Conservation (phyloP, 2,888 invertebrate species). For the Lycaena phlaeas region DNA sequence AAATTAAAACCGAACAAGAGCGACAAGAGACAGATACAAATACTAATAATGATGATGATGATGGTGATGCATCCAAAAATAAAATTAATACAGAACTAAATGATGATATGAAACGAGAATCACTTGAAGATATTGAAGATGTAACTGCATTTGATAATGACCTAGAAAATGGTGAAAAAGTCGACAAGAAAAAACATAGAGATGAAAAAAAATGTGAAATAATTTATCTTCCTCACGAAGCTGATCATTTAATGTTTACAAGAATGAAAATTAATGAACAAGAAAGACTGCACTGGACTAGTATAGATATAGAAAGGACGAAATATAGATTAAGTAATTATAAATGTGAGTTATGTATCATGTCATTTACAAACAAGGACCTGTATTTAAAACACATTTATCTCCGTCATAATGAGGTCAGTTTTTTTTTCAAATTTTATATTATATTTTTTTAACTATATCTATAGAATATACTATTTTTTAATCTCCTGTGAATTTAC, state of each 20-base stretch:
- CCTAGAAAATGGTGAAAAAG: constrained; percentile 15
- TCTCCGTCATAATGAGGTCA: constrained; percentile 32
- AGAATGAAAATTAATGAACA: constrained; percentile 28
- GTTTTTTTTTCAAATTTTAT: no score
- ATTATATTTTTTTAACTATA: no score
- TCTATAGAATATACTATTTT: no score
- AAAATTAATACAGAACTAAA: not conserved
- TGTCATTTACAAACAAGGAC: constrained; percentile 24
- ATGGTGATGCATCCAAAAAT: not conserved
- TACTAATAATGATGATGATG: not conserved
- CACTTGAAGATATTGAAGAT: constrained; percentile 17
- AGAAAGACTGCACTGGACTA: constrained; percentile 26
- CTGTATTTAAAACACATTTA: constrained; percentile 29
- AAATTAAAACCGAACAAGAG: no score
- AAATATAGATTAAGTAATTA: constrained; percentile 21
- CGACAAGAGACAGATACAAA: no score
- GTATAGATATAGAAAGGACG: constrained; percentile 17
- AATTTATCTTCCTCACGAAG: constrained; percentile 8
- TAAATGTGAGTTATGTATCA: constrained; percentile 39
- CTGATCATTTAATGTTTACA: not conserved
- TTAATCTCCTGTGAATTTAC: not conserved
- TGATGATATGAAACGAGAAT: constrained; percentile 8
- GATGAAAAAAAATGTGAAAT: constrained; percentile 8
- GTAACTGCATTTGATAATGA: constrained; percentile 13
- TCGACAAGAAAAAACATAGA: constrained; percentile 20